Percentiles rank a stretch among this genome's conserved stretches.
phyloP scores from a whole-genome alignment of 1,140 invertebrate genomes.

The Adelges cooleyi region DNA sequence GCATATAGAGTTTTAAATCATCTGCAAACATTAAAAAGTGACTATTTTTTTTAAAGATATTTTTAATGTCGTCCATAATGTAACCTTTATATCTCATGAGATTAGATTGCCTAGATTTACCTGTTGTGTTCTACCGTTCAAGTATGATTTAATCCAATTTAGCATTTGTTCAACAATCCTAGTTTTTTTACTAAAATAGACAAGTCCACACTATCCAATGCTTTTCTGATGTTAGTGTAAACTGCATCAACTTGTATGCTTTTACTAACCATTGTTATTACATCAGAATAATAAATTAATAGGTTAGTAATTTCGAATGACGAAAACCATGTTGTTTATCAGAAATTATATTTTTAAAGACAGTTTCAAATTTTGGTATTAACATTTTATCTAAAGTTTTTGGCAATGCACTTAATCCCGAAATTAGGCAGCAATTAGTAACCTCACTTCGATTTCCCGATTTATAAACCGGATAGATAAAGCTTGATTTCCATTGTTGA shows the following conservation, averaged over 20 bases:
- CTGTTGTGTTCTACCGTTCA: not conserved
- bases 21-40: too few species aligned
- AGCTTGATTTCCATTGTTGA: not conserved
- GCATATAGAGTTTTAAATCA: too few species aligned
- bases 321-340: too few species aligned
- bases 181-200: slow-evolving; percentile 8
- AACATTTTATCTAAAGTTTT: slow-evolving; percentile 1
- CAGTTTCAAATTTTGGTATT: too few species aligned
- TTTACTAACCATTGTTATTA: not conserved
- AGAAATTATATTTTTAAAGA: too few species aligned
- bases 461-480: too few species aligned
- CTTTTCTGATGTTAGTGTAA: too few species aligned
- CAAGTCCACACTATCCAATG: slow-evolving; percentile 13
- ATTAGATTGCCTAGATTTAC: too few species aligned
- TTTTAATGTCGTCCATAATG: not conserved
- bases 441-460: too few species aligned
- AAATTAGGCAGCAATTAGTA: slow-evolving; percentile 2
- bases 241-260: slow-evolving; percentile 15
- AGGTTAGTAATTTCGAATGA: too few species aligned
- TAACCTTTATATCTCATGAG: not conserved
- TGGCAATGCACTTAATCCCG: not conserved
- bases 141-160: slow-evolving; percentile 8
- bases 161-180: not conserved
- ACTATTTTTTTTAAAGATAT: not conserved
- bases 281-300: not conserved